Base-by-base conservation (phyloP, 2,888 invertebrate species). In the Phasia obesa region DNA sequence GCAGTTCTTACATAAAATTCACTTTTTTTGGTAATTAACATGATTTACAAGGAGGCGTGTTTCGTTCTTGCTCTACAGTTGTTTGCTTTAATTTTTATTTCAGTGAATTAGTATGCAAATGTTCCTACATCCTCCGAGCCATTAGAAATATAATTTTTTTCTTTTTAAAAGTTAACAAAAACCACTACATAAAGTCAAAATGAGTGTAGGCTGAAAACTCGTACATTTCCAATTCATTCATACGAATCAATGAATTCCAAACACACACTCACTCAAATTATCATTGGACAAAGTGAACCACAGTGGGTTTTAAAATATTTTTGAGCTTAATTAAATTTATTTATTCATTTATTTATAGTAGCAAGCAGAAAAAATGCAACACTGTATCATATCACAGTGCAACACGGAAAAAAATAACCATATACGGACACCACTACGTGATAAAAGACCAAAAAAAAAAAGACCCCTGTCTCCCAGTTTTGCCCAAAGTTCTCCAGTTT, bases 41-140 rank as follows among this genome's bases (percentile, higher is more conserved):
- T 67, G 65, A 79, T 73, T 73, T 79, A 73, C 51, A 35, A 17
- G 21, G 49, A 65, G 67, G 53, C 73, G 71, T 44, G 42, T 69
- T 31, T 51, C 21, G n/a, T 35, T 60, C 44, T 44, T 23, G 23
- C 17, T 35, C 25, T 44, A 35, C 55, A 51, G 17, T 23, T 38
- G 35, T n/a, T 35, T 31, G 7, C 1, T n/a, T 51, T 2, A 19
- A 17, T 47, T 51, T 51, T 65, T 51, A 7, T 42, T 62, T 17
- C 1, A 9, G 15, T 65, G 9, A 51, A 62, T 73, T 70, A 19
- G 35, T 51, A 65, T 42, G 55, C 64, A 65, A 71, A 65, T 65
- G 73, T 60, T 73, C 67, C 60, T 44, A 79, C 79, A 67, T 67
- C 79, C 79, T 79, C 44, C 53, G 19, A 79, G 59, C 25, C 65